Evolutionary conservation across 2,113 vertebrate species (phyloP), one percentile per base, ranked within the genome.

Genomic region (Xiphophorus couchianus): DNA sequence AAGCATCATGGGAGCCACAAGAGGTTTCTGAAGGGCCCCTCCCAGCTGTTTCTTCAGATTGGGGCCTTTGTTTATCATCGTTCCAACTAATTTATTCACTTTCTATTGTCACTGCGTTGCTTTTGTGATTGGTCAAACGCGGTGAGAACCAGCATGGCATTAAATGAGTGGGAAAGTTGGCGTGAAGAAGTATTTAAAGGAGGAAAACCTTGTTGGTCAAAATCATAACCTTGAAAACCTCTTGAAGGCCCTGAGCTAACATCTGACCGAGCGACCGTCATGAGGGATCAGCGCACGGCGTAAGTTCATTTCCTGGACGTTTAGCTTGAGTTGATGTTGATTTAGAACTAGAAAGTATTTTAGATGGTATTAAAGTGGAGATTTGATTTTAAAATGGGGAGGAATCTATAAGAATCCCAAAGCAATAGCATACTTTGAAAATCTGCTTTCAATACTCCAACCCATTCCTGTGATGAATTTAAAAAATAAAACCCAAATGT

Each of bases 131-230:
- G 94, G 94, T 51, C 83, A n/a, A 80, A 73, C 61, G 63, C 76
- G 88, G 90, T 94, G 94, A 92, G 94, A 95, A 95, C 89, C 80
- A 37, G 81, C 81, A 85, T 86, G 60, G 61, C 81, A 90, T 91
- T 89, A 88, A 86, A 84, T 78, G 66, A 61, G 75, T 60, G 73
- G 62, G 76, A 86, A 64, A 82, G 84, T 37, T 86, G 77, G 72
- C 77, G 84, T 78, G 51, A 88, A 86, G 25, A 88, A 86, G 87
- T 94, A 86, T 90, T 88, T 83, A 91, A 91, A 71, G 60, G 80
- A 83, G 62, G 73, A 73, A 77, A 12, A 44, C 77, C 30, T 60
- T 27, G 27, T 54, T 76, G 60, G 17, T 63, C 71, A 22, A 79
- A 88, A 75, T 85, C 86, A 91, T 62, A 84, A 84, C 54, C n/a